Percentiles rank a stretch among this genome's conserved stretches.
phyloP scores from a whole-genome alignment of 2,113 vertebrate genomes.

The Talpa occidentalis region DNA sequence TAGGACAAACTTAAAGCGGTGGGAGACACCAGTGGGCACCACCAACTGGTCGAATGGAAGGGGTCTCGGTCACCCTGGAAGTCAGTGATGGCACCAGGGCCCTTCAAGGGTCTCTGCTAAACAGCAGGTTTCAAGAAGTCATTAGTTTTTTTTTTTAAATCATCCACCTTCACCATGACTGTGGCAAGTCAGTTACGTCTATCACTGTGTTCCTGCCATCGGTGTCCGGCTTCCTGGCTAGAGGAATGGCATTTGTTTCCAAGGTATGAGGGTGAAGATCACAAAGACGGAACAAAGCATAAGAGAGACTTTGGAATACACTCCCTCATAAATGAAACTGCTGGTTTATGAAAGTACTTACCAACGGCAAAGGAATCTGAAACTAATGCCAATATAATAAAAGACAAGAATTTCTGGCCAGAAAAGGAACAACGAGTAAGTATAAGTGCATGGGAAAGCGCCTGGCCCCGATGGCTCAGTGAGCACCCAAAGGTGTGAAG shows the following conservation, averaged over 20 bases:
- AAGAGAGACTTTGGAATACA: slow-evolving; percentile 36
- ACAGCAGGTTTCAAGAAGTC: not conserved
- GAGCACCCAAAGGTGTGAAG: not conserved
- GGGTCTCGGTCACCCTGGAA: slow-evolving; percentile 2
- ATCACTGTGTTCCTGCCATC: not conserved
- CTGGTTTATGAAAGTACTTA: not conserved
- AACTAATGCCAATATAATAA: slow-evolving; percentile 43
- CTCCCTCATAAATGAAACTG: slow-evolving; percentile 33
- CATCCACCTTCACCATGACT: not conserved
- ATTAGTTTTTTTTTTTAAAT: not conserved
- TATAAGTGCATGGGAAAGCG: not conserved
- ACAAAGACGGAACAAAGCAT: slow-evolving; percentile 40
- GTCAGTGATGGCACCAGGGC: not conserved
- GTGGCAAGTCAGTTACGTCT: not conserved
- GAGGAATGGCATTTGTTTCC: slow-evolving; percentile 6
- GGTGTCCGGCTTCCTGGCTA: not conserved
- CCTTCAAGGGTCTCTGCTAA: slow-evolving; percentile 30
- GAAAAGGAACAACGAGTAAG: slow-evolving; percentile 16
- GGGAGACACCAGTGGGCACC: slow-evolving; percentile 19
- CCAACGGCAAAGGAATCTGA: slow-evolving; percentile 21
- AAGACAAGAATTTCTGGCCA: slow-evolving; percentile 20
- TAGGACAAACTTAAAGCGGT: slow-evolving; percentile 30
- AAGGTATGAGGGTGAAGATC: not conserved
- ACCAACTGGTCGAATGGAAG: not conserved
- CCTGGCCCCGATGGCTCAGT: not conserved